Percentiles rank a stretch among this genome's conserved stretches.
Conservation (phyloP, 1,140 invertebrate genomes). For the Thaumatotibia leucotreta region DNA sequence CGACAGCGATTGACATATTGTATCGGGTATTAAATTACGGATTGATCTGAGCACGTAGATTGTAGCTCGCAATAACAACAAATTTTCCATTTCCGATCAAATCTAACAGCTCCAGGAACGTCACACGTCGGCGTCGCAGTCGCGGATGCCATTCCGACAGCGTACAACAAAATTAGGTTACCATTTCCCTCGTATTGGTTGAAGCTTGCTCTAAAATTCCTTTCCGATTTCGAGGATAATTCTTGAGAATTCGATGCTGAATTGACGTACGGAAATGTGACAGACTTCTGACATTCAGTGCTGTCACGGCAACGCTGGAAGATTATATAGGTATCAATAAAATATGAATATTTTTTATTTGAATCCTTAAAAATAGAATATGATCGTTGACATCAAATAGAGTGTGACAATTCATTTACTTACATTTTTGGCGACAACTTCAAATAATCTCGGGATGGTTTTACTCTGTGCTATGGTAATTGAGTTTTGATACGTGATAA, state of each 20-base stretch:
- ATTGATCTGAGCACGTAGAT: conserved; percentile 41
- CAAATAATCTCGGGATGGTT: no score
- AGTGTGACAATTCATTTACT: no score
- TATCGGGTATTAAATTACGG: conserved; percentile 24
- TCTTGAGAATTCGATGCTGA: conserved; percentile 48
- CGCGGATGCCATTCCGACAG: conserved; percentile 31
- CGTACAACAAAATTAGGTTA: conserved; percentile 65
- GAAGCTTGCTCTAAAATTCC: conserved; percentile 54
- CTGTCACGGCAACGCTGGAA: no score
- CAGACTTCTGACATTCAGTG: conserved; percentile 20
- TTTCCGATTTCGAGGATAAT: conserved; percentile 53
- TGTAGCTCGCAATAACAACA: conserved; percentile 44
- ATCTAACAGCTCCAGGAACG: conserved; percentile 48
- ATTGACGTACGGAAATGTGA: conserved; percentile 45
- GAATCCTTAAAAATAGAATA: no score
- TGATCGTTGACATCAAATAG: no score
- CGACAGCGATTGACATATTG: neutral
- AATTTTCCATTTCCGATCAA: conserved; percentile 61
- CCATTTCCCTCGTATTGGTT: conserved; percentile 33
- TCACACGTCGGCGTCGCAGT: conserved; percentile 29
- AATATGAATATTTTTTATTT: no score
- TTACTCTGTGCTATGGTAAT: no score
- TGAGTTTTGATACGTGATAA: no score
- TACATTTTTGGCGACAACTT: no score
- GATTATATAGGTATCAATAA: no score